Base-by-base conservation (phyloP, 1,140 invertebrate genomes). In the Brachionus manjavacas region DNA sequence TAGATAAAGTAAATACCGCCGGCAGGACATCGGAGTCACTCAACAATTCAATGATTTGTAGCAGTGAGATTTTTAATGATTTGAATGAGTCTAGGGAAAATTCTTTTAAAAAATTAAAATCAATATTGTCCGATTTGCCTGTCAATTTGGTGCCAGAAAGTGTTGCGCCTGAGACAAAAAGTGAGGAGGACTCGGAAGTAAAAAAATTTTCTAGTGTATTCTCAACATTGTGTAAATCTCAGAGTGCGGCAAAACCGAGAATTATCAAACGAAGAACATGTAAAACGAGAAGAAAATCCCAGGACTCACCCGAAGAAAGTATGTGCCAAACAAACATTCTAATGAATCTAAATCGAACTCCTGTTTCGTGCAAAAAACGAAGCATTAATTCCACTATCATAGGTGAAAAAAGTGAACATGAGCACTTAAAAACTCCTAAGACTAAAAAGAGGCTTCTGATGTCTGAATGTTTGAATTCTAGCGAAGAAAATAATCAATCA, bases 1-100 rank as follows among this genome's bases (percentile, higher is more conserved):
- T 81, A 43, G 64, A 68, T 81, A 81, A 68, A 76, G 41, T 76
- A 31, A 76, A 46, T 28, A 76, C 72, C 2, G 52, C 52, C 28
- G 14, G 20, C 7, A 41, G 23, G 20, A 46, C 43, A 49, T 4
- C 70, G 4, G 35, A 20, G 20, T 74, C 72, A 7, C 72, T 28
- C 11, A 76, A 43, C 7, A 23, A 1, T 14, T 49, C 72, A 12
- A 49, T 76, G 11, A 25, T 49, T 25, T 12, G 25, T 28, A 49
- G 43, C 3, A 28, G 28, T 49, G 72, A 52, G 20, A 31, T 23
- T 12, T 35, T 41, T 43, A n/a, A 52, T 12, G n/a, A 49, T 25
- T 23, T 25, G 12, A 49, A 25, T 25, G 20, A 49, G 46, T 25
- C n/a, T 4, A 74, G 16, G n/a, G 20, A 46, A 49, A 76, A 76